A percentile compares a stretch with the other conserved stretches of the same genome.
Conservation (phyloP, 1,140 invertebrate genomes). For the Magallana gigas region DNA sequence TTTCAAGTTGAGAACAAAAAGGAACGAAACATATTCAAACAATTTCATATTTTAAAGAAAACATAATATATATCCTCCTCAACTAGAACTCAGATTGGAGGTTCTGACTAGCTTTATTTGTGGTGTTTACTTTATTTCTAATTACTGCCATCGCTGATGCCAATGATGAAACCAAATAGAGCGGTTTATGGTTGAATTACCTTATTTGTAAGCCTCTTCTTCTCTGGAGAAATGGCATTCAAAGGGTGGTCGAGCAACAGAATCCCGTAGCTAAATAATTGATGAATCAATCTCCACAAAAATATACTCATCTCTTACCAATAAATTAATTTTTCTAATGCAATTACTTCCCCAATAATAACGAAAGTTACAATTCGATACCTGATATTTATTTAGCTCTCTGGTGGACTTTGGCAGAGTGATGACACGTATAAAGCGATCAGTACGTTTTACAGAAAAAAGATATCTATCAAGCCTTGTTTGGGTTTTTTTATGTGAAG, state of each 20-base stretch:
- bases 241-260: neutral
- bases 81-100: too few relatives aligned
- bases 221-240: neutral
- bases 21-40: too few relatives aligned
- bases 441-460: neutral
- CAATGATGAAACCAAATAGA: neutral
- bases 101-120: too few relatives aligned
- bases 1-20: too few relatives aligned
- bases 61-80: too few relatives aligned
- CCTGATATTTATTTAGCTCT: neutral
- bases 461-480: too few relatives aligned
- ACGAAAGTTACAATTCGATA: neutral
- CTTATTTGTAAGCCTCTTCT: neutral
- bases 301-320: neutral
- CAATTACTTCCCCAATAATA: neutral
- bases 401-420: neutral
- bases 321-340: slow-evolving; percentile 2
- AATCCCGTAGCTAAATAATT: neutral
- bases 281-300: neutral
- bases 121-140: too few relatives aligned
- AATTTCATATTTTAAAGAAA: too few relatives aligned
- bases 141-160: too few relatives aligned
- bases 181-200: neutral
- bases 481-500: too few relatives aligned
- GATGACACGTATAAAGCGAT: neutral